Percentiles rank a stretch among this genome's conserved stretches.
Conservation (phyloP, 2,888 invertebrate species). For the Meandrusa payeni region DNA sequence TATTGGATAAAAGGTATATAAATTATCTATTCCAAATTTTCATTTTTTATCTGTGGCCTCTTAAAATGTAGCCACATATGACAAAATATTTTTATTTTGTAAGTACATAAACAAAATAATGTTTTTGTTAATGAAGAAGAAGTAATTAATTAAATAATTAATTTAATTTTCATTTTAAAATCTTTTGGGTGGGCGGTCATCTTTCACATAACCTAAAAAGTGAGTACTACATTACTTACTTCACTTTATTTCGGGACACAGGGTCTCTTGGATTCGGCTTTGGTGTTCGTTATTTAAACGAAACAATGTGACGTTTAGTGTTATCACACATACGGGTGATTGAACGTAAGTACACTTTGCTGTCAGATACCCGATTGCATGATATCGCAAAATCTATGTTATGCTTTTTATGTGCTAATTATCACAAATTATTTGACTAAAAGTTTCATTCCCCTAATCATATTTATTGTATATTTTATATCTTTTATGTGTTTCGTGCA, state of each 20-base stretch:
- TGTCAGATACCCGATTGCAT: slow-evolving; percentile 38
- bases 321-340: slow-evolving; percentile 36
- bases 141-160: slow-evolving; percentile 1
- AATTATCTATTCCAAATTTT: no score
- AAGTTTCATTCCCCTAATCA: neutral
- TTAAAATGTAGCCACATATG: no score
- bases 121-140: neutral
- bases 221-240: slow-evolving; percentile 28
- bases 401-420: slow-evolving; percentile 21
- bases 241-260: slow-evolving; percentile 49
- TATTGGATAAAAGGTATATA: no score
- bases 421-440: slow-evolving; percentile 2
- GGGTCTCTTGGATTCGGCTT: slow-evolving; percentile 43
- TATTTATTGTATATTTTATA: neutral
- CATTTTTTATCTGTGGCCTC: no score
- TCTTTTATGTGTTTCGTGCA: no score
- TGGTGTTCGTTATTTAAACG: slow-evolving; percentile 39
- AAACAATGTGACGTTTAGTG: slow-evolving; percentile 46
- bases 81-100: neutral
- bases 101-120: neutral
- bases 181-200: neutral
- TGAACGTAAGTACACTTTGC: slow-evolving; percentile 56
- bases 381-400: slow-evolving; percentile 11
- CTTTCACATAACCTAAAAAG: slow-evolving; percentile 5
- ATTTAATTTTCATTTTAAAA: neutral